Evolutionary conservation across 2,113 vertebrate genomes (phyloP).

Genomic region (Clarias magur): DNA sequence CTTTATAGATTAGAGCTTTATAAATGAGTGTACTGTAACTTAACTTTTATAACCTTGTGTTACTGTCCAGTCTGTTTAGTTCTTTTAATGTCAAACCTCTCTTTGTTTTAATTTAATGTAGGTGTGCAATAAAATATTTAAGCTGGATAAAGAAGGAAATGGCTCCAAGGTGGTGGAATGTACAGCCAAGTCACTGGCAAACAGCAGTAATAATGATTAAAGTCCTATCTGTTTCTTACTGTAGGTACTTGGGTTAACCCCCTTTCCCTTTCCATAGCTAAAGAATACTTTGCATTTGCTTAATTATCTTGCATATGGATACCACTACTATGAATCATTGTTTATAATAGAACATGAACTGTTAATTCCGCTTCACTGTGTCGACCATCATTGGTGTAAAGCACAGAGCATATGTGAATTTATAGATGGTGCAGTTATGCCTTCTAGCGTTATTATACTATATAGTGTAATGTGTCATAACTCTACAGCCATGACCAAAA

Average conservation of each 20-base stretch:
- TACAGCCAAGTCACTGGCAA: no score
- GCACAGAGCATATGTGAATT: neutral
- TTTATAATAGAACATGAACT: no score
- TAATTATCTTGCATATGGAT: no score
- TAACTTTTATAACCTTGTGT: neutral
- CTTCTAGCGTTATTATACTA: neutral
- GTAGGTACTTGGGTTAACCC: no score
- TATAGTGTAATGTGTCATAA: neutral
- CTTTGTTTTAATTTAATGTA: neutral
- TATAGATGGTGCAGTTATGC: neutral
- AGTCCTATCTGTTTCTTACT: no score
- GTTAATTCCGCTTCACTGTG: no score
- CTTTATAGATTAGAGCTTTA: neutral
- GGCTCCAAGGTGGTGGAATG: no score
- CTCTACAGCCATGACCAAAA: no score
- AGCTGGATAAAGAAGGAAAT: neutral
- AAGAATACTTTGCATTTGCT: no score
- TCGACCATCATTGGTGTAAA: neutral
- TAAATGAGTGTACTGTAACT: neutral
- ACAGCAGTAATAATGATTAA: no score
- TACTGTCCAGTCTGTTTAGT: neutral
- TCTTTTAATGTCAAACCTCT: neutral
- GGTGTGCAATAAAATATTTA: neutral
- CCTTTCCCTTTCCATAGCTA: no score
- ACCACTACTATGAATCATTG: no score